Base-by-base conservation (phyloP, 2,888 invertebrate genomes). In the Cistogaster globosa region DNA sequence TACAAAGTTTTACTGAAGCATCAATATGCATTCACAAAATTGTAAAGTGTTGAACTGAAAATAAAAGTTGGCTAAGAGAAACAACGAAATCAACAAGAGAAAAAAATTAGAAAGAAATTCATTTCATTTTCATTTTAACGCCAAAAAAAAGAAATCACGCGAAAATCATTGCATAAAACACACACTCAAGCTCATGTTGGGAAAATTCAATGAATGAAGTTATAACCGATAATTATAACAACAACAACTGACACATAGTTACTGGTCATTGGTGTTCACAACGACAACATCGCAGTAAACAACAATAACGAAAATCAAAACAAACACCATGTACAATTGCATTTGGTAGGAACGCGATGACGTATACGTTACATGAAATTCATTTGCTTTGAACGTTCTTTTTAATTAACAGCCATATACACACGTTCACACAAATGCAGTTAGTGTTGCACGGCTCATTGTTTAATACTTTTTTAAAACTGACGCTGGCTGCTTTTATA, bases 51-150 rank as follows among this genome's bases (percentile, higher is more conserved):
- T 69, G 79, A 67, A 63, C 63, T 69, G 79, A 83, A 83, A 78
- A 60, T 78, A 83, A 83, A 83, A 83, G 83, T 79, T 84, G 77
- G 20, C 42, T 45, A 68, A 58, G 65, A 67, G 38, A 22, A 67
- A 51, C 57, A 72, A 72, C 48, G 9, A 51, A 48, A 65, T 60
- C 72, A 51, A 48, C 65, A 22, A 55, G 22, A 55, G 20, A n/a
- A 62, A 20, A 60, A 79, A 71, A 79, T 71, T 63, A 72, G 72
- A 79, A 69, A 69, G 51, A 75, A 69, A 69, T 58, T 69, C 72
- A 77, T 77, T 79, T 84, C 79, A 65, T 65, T 77, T 81, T 84
- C 71, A 80, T 78, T 78, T 81, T 81, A 63, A 68, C 58, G 48
- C 69, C 45, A 22, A 48, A 16, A 26, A 65, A 20, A 62, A 67